Base-by-base conservation (phyloP, 2,888 invertebrate species). In the Dorcus parallelipipedus region DNA sequence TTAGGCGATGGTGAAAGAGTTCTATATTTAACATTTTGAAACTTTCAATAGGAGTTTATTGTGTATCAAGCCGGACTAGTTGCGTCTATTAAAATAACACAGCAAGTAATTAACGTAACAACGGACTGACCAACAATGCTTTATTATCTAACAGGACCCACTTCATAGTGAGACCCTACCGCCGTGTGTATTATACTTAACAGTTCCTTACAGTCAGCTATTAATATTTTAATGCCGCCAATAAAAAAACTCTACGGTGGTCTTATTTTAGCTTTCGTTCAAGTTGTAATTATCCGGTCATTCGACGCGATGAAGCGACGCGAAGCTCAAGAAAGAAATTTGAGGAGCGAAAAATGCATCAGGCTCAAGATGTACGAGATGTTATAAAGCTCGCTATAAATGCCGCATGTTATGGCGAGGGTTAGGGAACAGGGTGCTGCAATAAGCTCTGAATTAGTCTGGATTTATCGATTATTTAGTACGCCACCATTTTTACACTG, bases 401-500 rank as follows among this genome's bases (percentile, higher is more conserved):
- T 59, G 50, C 53, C 43, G 56, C 57, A 56, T 38, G 48, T 52
- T 50, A 53, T 43, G 52, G 48, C 52, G 39, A 17, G 57, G 52
- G 56, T 10, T 39, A 54, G 55, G 45, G 59, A 33, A 65, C 53
- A 66, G 57, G 59, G 63, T 62, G 63, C 64, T 64, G 73, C 74
- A 75, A 74, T 76, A 75, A 75, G 73, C 73, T 71, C 71, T 64
- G 75, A 75, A 76, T 76, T 76, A 75, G 76, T 74, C 73, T 69
- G 75, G 75, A 75, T 76, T 75, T 75, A 76, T 76, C 73, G 75
- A 76, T 76, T 74, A 73, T 72, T 72, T 71, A 73, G 71, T 70
- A 70, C 69, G 71, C 73, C 71, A 73, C 71, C 73, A 73, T 75
- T 76, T 75, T 76, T 75, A 74, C 71, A 55, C 60, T 51, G 45